These are phyloP conservation scores for Criorhina ranunculi DNA, from an alignment of 2,888 invertebrate genomes.

Conservation along the genomic window DNA sequence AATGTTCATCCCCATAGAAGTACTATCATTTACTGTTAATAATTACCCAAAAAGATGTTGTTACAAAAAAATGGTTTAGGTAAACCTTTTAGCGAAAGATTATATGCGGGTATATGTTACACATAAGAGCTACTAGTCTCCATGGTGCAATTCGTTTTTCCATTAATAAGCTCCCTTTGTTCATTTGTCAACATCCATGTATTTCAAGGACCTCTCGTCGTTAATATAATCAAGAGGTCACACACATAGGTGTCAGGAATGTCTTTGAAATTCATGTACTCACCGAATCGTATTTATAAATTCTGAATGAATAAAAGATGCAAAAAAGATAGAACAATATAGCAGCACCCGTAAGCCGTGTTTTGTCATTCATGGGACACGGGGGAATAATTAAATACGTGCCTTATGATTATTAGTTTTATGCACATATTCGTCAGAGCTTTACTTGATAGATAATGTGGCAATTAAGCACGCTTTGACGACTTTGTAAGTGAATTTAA, in stretches of 20 bases:
- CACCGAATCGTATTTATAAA: constrained; percentile 27
- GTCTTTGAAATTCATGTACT: constrained; percentile 23
- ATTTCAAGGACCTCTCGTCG: neutral
- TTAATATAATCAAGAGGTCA: constrained; percentile 22
- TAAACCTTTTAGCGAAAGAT: neutral
- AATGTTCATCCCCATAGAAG: neutral
- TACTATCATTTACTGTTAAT: neutral
- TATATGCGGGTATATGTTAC: neutral
- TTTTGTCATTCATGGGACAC: neutral
- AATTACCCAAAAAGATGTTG: neutral
- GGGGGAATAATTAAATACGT: neutral
- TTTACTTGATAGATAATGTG: neutral
- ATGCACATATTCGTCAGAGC: neutral
- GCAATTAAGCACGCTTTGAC: neutral
- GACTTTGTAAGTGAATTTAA: neutral
- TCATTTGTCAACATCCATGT: neutral
- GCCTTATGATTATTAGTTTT: neutral
- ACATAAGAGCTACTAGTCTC: neutral
- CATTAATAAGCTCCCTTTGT: constrained; percentile 2
- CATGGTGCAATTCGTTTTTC: constrained; percentile 5
- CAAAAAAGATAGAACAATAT: neutral
- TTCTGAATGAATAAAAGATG: constrained; percentile 18
- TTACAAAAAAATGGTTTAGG: neutral
- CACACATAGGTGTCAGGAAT: constrained; percentile 23
- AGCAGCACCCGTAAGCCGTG: neutral